Evolutionary conservation across 2,113 vertebrate genomes (phyloP).

Genomic region (Alectura lathami): DNA sequence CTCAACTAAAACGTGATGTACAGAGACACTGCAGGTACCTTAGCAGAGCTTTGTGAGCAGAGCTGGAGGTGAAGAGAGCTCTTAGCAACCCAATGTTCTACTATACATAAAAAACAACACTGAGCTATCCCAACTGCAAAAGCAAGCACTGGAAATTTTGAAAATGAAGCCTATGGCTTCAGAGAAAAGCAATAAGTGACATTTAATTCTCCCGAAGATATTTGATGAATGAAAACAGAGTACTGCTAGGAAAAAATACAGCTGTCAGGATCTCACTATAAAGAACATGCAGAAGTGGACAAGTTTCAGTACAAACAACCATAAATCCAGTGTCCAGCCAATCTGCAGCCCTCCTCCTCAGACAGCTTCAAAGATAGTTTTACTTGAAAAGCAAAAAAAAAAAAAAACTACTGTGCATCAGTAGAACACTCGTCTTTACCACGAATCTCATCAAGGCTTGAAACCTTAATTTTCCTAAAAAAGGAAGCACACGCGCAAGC

Average conservation of each 20-base stretch:
- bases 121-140: background rate
- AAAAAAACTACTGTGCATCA: background rate
- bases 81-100: background rate
- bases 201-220: background rate
- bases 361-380: background rate
- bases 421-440: background rate
- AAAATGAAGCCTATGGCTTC: background rate
- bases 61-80: background rate
- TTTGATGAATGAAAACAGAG: background rate
- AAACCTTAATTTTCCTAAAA: background rate
- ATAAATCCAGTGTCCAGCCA: background rate
- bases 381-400: background rate
- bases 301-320: background rate
- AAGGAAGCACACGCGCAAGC: accelerated
- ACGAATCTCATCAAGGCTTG: accelerated
- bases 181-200: background rate
- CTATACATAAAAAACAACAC: background rate
- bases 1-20: background rate
- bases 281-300: background rate
- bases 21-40: background rate
- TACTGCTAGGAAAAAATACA: background rate
- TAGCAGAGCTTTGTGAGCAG: background rate
- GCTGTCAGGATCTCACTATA: background rate
- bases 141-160: background rate
- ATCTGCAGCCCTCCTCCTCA: background rate